A percentile compares a stretch with the other conserved stretches of the same genome.
Conservation (phyloP, 2,113 vertebrate species). For the Erinaceus europaeus region DNA sequence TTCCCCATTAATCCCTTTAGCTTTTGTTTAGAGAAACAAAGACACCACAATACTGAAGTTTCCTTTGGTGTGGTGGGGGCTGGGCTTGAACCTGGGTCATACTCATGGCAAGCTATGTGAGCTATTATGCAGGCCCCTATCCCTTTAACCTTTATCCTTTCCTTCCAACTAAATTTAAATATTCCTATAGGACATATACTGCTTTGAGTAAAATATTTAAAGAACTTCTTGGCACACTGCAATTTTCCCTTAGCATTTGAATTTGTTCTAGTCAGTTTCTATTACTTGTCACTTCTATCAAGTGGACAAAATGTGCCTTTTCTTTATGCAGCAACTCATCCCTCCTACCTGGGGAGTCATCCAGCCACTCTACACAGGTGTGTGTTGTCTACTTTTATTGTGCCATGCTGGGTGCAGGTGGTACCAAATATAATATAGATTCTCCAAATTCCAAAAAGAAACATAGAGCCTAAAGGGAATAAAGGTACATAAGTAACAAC, state of each 20-base stretch:
- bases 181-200: constrained; percentile 46
- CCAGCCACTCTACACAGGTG: not conserved
- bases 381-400: not conserved
- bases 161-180: constrained; percentile 52
- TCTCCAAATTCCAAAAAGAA: not conserved
- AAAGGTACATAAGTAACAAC: not conserved
- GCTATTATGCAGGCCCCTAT: too few species aligned
- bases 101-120: too few species aligned
- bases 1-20: constrained; percentile 12
- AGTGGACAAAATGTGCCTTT: not conserved
- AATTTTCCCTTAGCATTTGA: not conserved
- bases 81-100: too few species aligned
- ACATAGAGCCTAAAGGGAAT: not conserved
- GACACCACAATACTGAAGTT: too few species aligned
- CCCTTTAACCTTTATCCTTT: constrained; percentile 42
- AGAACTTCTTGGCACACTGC: not conserved
- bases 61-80: too few species aligned
- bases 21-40: too few species aligned
- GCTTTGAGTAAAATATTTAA: constrained; percentile 41
- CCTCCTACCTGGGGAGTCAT: not conserved
- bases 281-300: not conserved
- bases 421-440: not conserved
- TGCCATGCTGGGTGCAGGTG: not conserved
- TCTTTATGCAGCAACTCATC: not conserved
- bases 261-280: constrained; percentile 2